Conservation (phyloP, 2,797 vertebrate genomes). For the Myotis pilosus region DNA sequence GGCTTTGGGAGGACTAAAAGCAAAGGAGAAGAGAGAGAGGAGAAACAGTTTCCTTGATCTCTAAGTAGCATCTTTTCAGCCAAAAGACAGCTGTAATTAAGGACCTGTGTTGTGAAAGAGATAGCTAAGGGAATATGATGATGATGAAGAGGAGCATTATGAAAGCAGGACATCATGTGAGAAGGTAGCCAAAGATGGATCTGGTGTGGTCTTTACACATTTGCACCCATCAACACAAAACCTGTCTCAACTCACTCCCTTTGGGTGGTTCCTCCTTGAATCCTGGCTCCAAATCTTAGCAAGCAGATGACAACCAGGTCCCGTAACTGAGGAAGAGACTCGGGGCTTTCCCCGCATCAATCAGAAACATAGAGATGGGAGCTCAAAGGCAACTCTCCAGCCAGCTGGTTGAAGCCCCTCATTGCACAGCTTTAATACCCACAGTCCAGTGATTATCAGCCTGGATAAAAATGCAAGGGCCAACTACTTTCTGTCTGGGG, state of each 20-base stretch:
- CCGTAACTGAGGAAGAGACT: background rate
- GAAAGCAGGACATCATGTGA: background rate
- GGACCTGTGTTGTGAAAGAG: background rate
- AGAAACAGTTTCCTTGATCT: background rate
- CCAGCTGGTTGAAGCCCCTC: background rate
- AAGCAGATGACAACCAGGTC: background rate
- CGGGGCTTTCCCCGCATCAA: background rate
- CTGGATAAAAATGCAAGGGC: background rate
- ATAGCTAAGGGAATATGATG: background rate
- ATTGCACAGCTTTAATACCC: background rate
- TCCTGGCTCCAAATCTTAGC: background rate
- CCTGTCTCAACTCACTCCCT: background rate
- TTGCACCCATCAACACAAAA: background rate
- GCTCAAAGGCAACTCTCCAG: background rate
- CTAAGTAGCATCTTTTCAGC: background rate
- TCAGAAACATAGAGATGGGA: background rate
- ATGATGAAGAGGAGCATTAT: background rate
- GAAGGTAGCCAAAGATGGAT: background rate
- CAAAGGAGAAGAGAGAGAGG: background rate
- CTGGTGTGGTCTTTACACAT: background rate
- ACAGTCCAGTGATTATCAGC: background rate
- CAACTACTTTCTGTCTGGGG: background rate
- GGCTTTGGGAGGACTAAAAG: background rate
- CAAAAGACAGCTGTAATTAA: background rate
- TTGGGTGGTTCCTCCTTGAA: background rate